Evolutionary conservation across 1,140 invertebrate species (phyloP).

Genomic region (Meloidogyne floridensis): DNA sequence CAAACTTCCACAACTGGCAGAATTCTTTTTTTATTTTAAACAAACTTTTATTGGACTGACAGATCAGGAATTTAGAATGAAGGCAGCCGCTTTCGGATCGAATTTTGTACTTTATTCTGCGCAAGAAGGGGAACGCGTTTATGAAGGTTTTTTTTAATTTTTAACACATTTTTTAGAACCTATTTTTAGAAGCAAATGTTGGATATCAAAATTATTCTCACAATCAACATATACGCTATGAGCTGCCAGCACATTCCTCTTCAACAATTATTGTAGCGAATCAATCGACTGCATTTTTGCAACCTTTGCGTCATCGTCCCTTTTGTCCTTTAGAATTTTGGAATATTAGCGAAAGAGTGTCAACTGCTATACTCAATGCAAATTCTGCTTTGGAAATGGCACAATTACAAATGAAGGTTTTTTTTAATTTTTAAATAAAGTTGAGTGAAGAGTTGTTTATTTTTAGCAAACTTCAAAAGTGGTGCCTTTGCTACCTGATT

Average conservation of each 20-base stretch:
- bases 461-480: not conserved
- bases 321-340: not conserved
- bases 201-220: not conserved
- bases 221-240: not conserved
- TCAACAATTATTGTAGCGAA: not conserved
- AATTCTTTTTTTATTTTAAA: not conserved
- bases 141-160: not conserved
- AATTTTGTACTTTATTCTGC: not conserved
- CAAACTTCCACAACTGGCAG: not conserved
- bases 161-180: too few relatives aligned
- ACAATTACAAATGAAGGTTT: not conserved
- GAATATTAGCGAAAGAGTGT: not conserved
- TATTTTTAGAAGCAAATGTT: not conserved
- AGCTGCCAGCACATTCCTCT: not conserved
- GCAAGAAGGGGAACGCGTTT: not conserved
- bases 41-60: not conserved
- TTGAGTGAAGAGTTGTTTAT: not conserved
- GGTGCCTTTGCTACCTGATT: not conserved
- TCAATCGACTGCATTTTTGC: not conserved
- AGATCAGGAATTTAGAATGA: not conserved
- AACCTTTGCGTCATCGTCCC: not conserved
- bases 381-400: constrained; percentile 8
- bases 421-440: not conserved
- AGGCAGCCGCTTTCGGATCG: not conserved
- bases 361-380: not conserved